These are phyloP conservation scores for Nothoprocta pentlandii DNA, from an alignment of 2,113 vertebrate genomes.

Conservation along the genomic window DNA sequence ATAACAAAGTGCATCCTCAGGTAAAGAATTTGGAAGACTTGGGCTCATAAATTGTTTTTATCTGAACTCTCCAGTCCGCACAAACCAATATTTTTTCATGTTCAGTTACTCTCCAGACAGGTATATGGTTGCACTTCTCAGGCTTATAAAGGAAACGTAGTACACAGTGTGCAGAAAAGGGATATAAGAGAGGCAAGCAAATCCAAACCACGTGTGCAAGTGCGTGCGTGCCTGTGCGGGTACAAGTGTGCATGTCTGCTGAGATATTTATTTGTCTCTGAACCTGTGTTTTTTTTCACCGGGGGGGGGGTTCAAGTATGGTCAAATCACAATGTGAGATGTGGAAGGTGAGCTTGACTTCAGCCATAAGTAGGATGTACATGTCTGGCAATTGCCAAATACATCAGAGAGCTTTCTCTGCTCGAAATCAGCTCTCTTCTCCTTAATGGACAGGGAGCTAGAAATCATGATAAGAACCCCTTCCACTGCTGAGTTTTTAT, in stretches of 20 bases:
- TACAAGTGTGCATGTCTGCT: not conserved
- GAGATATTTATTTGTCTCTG: conserved; percentile 43
- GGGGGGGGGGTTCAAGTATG: conserved; percentile 5
- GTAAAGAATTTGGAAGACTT: conserved; percentile 73
- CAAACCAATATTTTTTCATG: conserved; percentile 71
- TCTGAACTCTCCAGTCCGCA: conserved; percentile 64
- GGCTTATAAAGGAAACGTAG: conserved; percentile 37
- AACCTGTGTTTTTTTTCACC: not conserved
- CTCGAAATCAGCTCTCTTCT: conserved; percentile 21
- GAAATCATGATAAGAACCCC: conserved; percentile 39
- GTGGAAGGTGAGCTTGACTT: conserved; percentile 31
- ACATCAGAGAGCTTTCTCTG: conserved; percentile 2
- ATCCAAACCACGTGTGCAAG: conserved; percentile 40
- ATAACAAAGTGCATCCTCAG: conserved; percentile 68
- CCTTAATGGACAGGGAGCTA: conserved; percentile 23
- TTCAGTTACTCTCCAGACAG: conserved; percentile 69
- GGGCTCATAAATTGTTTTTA: conserved; percentile 72
- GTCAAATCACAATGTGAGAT: not conserved
- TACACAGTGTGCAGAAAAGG: not conserved
- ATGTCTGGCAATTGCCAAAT: not conserved
- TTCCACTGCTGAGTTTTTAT: not conserved
- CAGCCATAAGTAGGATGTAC: not conserved
- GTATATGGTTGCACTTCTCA: conserved; percentile 61
- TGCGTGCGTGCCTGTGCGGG: not conserved
- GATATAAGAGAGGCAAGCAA: conserved; percentile 37